phyloP scores from a whole-genome alignment of 2,888 invertebrate species.

The Heliothis peltigera region DNA sequence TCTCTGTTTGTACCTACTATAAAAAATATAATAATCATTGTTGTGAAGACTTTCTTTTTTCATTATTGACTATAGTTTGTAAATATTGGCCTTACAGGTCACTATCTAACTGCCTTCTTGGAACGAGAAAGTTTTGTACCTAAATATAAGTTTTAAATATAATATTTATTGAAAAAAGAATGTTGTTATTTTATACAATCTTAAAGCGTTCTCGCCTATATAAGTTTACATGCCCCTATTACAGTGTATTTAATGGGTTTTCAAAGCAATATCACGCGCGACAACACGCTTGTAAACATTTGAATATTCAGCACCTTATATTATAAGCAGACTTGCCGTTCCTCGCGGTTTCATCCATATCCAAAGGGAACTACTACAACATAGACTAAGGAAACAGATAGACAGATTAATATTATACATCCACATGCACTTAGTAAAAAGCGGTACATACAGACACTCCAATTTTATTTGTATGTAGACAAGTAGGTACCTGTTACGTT shows the following conservation, averaged over 20 bases:
- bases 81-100: background rate
- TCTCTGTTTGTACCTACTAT: background rate
- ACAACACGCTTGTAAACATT: conserved; percentile 14
- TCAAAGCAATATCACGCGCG: conserved; percentile 37
- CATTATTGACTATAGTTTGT: background rate
- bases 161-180: conserved; percentile 8
- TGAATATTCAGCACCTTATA: conserved; percentile 39
- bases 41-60: background rate
- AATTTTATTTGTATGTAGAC: no score
- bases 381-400: no score
- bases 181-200: background rate
- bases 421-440: no score
- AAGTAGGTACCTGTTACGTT: conserved; percentile 2
- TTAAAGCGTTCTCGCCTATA: background rate
- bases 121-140: background rate
- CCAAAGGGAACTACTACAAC: no score
- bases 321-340: conserved; percentile 11
- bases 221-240: conserved; percentile 5
- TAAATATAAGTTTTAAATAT: conserved; percentile 22
- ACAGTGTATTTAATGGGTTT: conserved; percentile 25
- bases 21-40: background rate
- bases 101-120: background rate
- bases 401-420: no score
- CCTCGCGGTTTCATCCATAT: no score
- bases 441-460: no score